phyloP scores from a whole-genome alignment of 92 coral and sea anemone species.

The Heteractis magnifica region DNA sequence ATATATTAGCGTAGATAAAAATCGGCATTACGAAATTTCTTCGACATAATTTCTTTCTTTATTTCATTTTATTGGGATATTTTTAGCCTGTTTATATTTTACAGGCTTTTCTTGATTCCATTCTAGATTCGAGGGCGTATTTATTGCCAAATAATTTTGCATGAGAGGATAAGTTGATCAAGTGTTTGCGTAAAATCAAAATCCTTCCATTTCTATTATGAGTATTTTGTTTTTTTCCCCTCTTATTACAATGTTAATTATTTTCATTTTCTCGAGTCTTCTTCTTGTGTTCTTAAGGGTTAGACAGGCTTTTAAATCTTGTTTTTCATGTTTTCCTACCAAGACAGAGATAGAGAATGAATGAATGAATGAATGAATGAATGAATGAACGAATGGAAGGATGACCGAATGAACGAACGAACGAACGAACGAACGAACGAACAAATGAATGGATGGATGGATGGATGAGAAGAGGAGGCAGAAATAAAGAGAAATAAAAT shows the following conservation, averaged over 20 bases:
- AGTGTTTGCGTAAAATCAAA: conserved; percentile 9
- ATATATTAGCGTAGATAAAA: neutral
- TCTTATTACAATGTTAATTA: neutral
- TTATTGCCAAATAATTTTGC: neutral
- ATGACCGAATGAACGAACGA: no score
- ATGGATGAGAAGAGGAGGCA: neutral
- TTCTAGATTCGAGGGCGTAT: neutral
- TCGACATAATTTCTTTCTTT: neutral
- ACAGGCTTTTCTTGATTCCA: neutral
- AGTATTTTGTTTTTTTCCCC: conserved; percentile 1
- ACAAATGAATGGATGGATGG: no score
- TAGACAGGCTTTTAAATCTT: neutral
- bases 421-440: neutral
- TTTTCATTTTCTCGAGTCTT: neutral
- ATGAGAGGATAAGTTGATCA: neutral
- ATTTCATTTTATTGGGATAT: neutral
- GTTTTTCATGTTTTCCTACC: neutral
- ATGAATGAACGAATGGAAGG: no score
- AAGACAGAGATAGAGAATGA: no score
- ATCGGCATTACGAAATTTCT: neutral
- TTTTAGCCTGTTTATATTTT: neutral
- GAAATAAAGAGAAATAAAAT: neutral
- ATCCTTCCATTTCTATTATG: neutral
- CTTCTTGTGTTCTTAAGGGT: neutral
- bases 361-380: no score